A percentile compares a stretch with the other conserved stretches of the same genome.
Conservation (phyloP, 2,888 invertebrate species). For the Poecilus cupreus region DNA sequence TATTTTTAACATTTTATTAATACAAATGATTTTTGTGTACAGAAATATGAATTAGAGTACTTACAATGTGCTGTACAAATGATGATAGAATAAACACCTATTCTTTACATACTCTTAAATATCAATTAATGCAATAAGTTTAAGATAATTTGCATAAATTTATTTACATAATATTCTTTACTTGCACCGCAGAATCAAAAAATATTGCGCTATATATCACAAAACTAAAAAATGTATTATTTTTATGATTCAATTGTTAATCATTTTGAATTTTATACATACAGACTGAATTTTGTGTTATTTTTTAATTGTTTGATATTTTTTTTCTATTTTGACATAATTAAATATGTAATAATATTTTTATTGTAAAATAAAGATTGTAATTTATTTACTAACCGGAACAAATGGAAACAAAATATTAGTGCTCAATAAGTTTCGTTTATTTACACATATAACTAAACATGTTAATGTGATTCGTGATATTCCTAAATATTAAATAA, state of each 20-base stretch:
- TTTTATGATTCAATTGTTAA: too few species aligned
- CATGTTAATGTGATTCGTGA: conserved; percentile 32
- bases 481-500: conserved; percentile 22
- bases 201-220: too few species aligned
- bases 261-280: too few species aligned
- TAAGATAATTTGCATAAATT: neutral
- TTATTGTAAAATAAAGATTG: too few species aligned
- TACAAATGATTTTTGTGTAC: conserved; percentile 47
- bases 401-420: conserved; percentile 22
- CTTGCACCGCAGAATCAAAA: too few species aligned
- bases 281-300: too few species aligned
- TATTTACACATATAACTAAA: conserved; percentile 35
- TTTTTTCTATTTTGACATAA: too few species aligned
- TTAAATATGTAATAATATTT: too few species aligned
- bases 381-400: neutral
- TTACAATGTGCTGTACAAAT: conserved; percentile 54
- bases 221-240: too few species aligned
- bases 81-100: conserved; percentile 52
- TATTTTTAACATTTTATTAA: conserved; percentile 38
- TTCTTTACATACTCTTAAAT: conserved; percentile 27
- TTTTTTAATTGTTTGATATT: too few species aligned
- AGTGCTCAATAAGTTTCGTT: conserved; percentile 29
- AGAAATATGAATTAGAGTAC: conserved; percentile 45
- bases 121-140: conserved; percentile 25
- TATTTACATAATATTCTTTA: neutral